Evolutionary conservation across 1,140 invertebrate genomes (phyloP).

Genomic region (Anastrepha obliqua): DNA sequence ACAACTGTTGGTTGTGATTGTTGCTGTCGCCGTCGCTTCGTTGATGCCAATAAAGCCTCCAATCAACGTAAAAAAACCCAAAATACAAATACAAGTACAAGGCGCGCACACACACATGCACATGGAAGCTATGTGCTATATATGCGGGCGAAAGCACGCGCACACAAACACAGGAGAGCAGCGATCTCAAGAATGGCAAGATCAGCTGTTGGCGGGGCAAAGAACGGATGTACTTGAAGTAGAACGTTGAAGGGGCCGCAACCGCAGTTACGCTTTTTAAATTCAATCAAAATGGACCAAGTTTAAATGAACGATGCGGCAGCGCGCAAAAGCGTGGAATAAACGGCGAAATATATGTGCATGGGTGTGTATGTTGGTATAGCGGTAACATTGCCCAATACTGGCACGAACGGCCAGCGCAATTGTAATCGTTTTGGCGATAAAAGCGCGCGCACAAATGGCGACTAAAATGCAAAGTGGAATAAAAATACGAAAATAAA

Average conservation of each 20-base stretch:
- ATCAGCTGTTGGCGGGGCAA: background rate
- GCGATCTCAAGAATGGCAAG: background rate
- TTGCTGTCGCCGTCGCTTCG: slow-evolving; percentile 13
- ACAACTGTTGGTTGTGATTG: slow-evolving; percentile 18
- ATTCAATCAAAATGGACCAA: slow-evolving; percentile 51
- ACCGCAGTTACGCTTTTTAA: slow-evolving; percentile 6
- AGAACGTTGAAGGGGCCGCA: background rate
- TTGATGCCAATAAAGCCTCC: slow-evolving; percentile 33
- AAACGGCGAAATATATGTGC: background rate
- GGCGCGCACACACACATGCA: background rate
- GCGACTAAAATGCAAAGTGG: slow-evolving; percentile 22
- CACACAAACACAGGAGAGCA: background rate
- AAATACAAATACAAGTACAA: background rate
- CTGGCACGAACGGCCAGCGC: background rate
- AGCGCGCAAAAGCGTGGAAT: background rate
- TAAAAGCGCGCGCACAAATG: slow-evolving; percentile 4
- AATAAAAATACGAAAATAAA: background rate
- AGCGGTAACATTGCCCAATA: background rate
- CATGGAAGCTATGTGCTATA: background rate
- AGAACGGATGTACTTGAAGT: slow-evolving; percentile 8
- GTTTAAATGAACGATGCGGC: slow-evolving; percentile 34
- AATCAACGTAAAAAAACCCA: background rate
- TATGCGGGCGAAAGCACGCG: background rate
- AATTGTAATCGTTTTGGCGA: background rate
- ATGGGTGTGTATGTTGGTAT: background rate